Percentiles rank a stretch among this genome's conserved stretches.
phyloP scores from a whole-genome alignment of 2,888 invertebrate genomes.

The Ectobius pallidus region DNA sequence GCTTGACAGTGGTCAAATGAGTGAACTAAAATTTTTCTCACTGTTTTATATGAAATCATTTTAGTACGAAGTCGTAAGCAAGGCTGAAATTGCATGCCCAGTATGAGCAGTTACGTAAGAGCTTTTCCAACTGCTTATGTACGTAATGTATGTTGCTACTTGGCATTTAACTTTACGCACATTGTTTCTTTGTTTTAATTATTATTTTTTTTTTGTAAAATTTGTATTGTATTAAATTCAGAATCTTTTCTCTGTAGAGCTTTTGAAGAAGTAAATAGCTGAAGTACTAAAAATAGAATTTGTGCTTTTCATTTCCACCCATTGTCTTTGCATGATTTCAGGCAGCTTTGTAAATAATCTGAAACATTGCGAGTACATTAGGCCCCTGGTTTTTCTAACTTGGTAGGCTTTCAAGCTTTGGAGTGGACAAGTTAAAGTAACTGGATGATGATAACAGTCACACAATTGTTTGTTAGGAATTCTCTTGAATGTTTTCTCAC shows the following conservation, averaged over 20 bases:
- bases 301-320: constrained; percentile 43
- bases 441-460: constrained; percentile 40
- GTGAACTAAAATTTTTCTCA: constrained; percentile 22
- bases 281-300: constrained; percentile 43
- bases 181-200: constrained; percentile 42
- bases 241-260: constrained; percentile 45
- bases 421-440: constrained; percentile 46
- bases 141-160: constrained; percentile 44
- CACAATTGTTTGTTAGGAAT: constrained; percentile 20
- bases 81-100: constrained; percentile 40
- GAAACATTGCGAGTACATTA: constrained; percentile 44
- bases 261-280: constrained; percentile 46
- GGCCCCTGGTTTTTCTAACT: constrained; percentile 33
- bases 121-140: constrained; percentile 41
- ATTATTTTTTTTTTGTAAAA: constrained; percentile 37
- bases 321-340: constrained; percentile 46
- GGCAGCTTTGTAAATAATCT: constrained; percentile 43
- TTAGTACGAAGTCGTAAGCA: constrained; percentile 31
- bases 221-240: constrained; percentile 45
- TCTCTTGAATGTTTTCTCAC: constrained; percentile 36
- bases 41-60: constrained; percentile 28
- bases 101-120: constrained; percentile 27
- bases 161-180: constrained; percentile 44
- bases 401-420: constrained; percentile 36
- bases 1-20: constrained; percentile 19